Evolutionary conservation across 2,113 vertebrate genomes (phyloP).

Genomic region (Helogale parvula): DNA sequence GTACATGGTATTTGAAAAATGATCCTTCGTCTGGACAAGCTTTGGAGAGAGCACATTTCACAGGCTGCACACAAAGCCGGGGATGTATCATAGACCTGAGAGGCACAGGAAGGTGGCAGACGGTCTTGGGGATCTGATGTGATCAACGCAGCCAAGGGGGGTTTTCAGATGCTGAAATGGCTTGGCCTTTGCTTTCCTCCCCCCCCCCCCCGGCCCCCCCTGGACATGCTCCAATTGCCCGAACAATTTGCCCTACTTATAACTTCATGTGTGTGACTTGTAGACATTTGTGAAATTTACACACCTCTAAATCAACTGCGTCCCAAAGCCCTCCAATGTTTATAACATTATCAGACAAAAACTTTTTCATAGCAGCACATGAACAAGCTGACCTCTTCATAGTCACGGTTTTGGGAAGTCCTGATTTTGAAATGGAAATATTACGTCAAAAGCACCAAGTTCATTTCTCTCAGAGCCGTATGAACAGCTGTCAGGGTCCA

Average conservation of each 20-base stretch:
- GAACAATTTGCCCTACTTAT: background rate
- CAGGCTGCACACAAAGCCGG: background rate
- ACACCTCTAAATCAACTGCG: background rate
- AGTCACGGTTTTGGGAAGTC: background rate
- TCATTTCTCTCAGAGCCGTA: background rate
- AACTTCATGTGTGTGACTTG: background rate
- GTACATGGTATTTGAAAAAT: conserved; percentile 38
- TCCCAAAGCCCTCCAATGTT: background rate
- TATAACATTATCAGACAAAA: background rate
- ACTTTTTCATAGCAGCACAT: background rate
- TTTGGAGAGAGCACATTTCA: background rate
- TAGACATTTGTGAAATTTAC: background rate
- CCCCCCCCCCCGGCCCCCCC: background rate
- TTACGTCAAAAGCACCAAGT: background rate
- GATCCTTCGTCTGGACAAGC: background rate
- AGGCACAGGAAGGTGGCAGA: background rate
- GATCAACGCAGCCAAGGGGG: background rate
- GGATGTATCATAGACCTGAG: background rate
- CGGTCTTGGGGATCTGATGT: background rate
- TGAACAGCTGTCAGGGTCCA: background rate
- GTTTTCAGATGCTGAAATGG: background rate
- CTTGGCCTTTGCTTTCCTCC: background rate
- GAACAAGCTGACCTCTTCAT: background rate
- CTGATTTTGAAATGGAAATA: conserved; percentile 13
- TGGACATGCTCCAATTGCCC: background rate